A percentile compares a stretch with the other conserved stretches of the same genome.
Conservation (phyloP, 1,140 invertebrate species). For the Listronotus oregonensis region DNA sequence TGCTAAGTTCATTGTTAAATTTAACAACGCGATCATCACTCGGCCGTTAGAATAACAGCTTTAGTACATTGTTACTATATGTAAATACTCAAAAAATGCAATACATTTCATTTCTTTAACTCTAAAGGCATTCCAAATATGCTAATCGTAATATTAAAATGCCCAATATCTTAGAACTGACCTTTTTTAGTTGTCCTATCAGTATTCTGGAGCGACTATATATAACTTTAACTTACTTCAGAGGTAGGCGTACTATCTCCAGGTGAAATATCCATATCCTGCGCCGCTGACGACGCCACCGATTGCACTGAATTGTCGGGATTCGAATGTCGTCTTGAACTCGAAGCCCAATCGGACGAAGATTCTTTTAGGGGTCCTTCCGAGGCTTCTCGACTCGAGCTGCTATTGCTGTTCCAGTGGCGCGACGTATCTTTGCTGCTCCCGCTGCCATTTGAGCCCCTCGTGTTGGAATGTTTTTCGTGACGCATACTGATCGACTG, state of each 20-base stretch:
- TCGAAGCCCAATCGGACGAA: constrained; percentile 40
- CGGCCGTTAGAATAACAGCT: no score
- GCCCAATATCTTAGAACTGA: no score
- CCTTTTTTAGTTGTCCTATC: no score
- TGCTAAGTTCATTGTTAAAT: no score
- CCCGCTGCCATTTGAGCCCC: constrained; percentile 59
- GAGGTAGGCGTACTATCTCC: constrained; percentile 81
- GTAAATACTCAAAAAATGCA: no score
- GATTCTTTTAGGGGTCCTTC: constrained; percentile 53
- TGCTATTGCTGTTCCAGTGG: constrained; percentile 48
- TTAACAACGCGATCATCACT: no score
- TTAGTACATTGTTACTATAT: no score
- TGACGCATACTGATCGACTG: constrained; percentile 57
- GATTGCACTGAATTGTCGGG: constrained; percentile 44
- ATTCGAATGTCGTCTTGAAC: constrained; percentile 32
- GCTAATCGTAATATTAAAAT: no score
- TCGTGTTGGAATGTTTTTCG: constrained; percentile 79
- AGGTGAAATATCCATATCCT: constrained; percentile 88
- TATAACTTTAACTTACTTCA: constrained; percentile 59
- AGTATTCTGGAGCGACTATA: no score
- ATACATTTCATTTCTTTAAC: no score
- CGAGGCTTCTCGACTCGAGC: constrained; percentile 42
- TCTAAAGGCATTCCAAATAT: no score
- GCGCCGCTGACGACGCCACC: constrained; percentile 47
- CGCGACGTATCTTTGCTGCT: constrained; percentile 50